Conservation (phyloP, 2,113 vertebrate genomes). For the Pelobates fuscus region DNA sequence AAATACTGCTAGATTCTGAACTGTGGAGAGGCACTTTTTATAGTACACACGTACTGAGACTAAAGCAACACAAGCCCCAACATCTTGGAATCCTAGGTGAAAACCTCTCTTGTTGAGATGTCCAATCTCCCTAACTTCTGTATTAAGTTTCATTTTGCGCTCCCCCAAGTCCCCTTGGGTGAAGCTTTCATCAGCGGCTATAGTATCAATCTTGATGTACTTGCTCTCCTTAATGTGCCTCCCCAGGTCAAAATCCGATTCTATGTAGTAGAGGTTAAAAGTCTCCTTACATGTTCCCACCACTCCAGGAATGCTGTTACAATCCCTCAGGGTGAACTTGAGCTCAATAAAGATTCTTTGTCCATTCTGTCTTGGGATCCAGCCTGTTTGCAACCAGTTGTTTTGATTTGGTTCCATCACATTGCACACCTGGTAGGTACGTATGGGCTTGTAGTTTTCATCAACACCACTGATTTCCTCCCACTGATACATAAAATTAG, state of each 20-base stretch:
- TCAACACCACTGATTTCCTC: slow-evolving; percentile 96
- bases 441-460: slow-evolving; percentile 89
- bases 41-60: slow-evolving; percentile 94
- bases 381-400: slow-evolving; percentile 96
- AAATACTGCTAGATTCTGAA: slow-evolving; percentile 88
- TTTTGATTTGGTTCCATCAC: slow-evolving; percentile 96
- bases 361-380: slow-evolving; percentile 82
- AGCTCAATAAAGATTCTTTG: slow-evolving; percentile 96
- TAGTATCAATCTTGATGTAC: slow-evolving; percentile 93
- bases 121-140: slow-evolving; percentile 91
- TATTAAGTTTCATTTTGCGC: slow-evolving; percentile 98
- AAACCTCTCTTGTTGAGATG: slow-evolving; percentile 90
- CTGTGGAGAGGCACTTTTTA: slow-evolving; percentile 85
- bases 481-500: slow-evolving; percentile 77
- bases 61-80: slow-evolving; percentile 91
- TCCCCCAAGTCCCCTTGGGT: slow-evolving; percentile 94
- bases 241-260: slow-evolving; percentile 82
- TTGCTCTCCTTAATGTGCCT: slow-evolving; percentile 69
- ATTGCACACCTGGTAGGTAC: slow-evolving; percentile 95
- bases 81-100: slow-evolving; percentile 95
- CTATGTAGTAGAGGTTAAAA: slow-evolving; percentile 90
- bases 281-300: slow-evolving; percentile 94
- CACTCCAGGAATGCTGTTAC: slow-evolving; percentile 94
- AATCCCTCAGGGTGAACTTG: slow-evolving; percentile 94
- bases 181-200: slow-evolving; percentile 95